Evolutionary conservation across 2,888 invertebrate genomes (phyloP).

Genomic region (Morinoia aosen): DNA sequence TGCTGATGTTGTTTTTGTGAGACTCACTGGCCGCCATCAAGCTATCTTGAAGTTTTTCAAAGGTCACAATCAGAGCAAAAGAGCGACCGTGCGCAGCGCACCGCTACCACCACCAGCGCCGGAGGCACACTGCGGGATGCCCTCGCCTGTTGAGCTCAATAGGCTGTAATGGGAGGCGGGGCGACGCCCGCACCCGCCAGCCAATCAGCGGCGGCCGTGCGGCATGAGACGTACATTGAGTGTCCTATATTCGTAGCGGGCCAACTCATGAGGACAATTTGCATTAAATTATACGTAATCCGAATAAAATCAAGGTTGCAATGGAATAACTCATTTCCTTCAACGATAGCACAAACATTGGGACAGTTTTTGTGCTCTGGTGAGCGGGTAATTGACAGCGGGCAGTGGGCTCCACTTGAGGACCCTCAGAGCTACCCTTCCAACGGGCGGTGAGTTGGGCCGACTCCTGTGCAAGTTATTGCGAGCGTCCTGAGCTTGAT

Average conservation of each 20-base stretch:
- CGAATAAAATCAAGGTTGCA: neutral
- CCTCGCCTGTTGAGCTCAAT: neutral
- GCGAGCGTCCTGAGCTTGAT: neutral
- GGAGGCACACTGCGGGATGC: conserved; percentile 10
- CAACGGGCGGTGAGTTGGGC: neutral
- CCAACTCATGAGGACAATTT: neutral
- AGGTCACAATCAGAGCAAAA: neutral
- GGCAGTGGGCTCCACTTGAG: neutral
- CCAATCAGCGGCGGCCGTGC: neutral
- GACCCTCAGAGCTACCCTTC: neutral
- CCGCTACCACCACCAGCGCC: neutral
- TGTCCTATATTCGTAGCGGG: neutral
- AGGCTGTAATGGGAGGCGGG: neutral
- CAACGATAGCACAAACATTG: neutral
- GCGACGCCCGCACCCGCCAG: neutral
- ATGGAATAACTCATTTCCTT: neutral
- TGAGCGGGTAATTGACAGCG: neutral
- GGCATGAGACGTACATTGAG: neutral
- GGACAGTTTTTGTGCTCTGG: neutral
- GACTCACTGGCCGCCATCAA: neutral
- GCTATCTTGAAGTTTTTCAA: neutral
- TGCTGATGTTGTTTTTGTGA: neutral
- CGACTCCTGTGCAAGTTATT: neutral
- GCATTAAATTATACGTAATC: neutral
- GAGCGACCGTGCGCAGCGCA: neutral